Conservation (phyloP, 1,140 invertebrate genomes). For the Aphis gossypii region DNA sequence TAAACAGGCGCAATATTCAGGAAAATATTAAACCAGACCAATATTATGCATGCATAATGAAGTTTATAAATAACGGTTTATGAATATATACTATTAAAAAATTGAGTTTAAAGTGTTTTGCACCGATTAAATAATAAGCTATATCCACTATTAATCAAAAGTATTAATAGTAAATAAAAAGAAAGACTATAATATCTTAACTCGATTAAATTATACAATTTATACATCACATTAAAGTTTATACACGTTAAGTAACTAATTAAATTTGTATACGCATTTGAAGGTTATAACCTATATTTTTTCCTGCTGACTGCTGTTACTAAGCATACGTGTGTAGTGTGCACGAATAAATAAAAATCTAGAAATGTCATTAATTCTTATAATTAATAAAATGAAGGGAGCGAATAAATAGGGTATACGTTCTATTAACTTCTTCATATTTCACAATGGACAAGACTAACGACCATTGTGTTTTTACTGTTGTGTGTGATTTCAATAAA, state of each 20-base stretch:
- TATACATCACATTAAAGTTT: not conserved
- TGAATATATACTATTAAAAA: not conserved
- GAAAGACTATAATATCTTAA: not conserved
- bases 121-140: not conserved
- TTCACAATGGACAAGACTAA: not conserved
- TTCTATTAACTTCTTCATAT: not conserved
- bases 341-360: not conserved
- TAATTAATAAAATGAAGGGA: not conserved
- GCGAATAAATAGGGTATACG: not conserved
- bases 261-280: not conserved
- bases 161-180: not conserved
- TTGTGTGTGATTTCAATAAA: not conserved
- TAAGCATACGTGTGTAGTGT: not conserved
- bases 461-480: not conserved
- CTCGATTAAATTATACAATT: not conserved
- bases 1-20: not conserved
- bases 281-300: slow-evolving; percentile 1
- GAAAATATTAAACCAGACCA: slow-evolving; percentile 18
- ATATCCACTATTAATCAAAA: not conserved
- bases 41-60: slow-evolving; percentile 16
- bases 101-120: slow-evolving; percentile 16
- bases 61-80: not conserved
- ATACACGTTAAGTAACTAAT: not conserved
- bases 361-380: not conserved
- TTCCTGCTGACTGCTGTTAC: not conserved